Evolutionary conservation across 2,797 vertebrate species (phyloP).

Genomic region (Cirrhinus mrigala): DNA sequence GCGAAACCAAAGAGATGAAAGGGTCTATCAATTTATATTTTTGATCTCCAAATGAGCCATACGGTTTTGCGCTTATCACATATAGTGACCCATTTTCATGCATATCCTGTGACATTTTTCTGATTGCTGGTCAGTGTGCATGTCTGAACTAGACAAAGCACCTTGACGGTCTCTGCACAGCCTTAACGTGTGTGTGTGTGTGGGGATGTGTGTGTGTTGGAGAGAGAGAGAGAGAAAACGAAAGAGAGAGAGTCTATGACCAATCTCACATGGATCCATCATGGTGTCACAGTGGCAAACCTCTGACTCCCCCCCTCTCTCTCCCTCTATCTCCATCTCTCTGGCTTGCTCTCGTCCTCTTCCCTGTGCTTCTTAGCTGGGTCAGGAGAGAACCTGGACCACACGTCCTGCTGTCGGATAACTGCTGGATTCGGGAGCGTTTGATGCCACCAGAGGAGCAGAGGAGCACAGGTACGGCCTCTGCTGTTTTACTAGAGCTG

Average conservation of each 20-base stretch:
- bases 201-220: slow-evolving; percentile 64
- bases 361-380: slow-evolving; percentile 70
- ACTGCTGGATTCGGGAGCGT: slow-evolving; percentile 70
- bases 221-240: slow-evolving; percentile 32
- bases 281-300: slow-evolving; percentile 80
- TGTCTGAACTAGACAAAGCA: slow-evolving; percentile 72
- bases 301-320: slow-evolving; percentile 75
- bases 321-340: slow-evolving; percentile 61
- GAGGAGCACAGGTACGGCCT: slow-evolving; percentile 75
- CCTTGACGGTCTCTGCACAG: slow-evolving; percentile 63
- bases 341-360: slow-evolving; percentile 59
- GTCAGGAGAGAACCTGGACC: slow-evolving; percentile 72
- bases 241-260: slow-evolving; percentile 74
- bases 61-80: neutral
- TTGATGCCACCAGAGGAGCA: slow-evolving; percentile 47
- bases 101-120: slow-evolving; percentile 3
- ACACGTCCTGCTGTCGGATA: slow-evolving; percentile 76
- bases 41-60: slow-evolving; percentile 17
- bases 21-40: slow-evolving; percentile 42
- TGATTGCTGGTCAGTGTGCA: slow-evolving; percentile 36
- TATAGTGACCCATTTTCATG: slow-evolving; percentile 28
- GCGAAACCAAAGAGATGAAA: slow-evolving; percentile 34
- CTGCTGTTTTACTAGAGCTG: slow-evolving; percentile 62
- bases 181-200: slow-evolving; percentile 53
- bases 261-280: slow-evolving; percentile 83